Evolutionary conservation across 2,888 invertebrate genomes (phyloP).

Genomic region (Aphidoletes aphidimyza): DNA sequence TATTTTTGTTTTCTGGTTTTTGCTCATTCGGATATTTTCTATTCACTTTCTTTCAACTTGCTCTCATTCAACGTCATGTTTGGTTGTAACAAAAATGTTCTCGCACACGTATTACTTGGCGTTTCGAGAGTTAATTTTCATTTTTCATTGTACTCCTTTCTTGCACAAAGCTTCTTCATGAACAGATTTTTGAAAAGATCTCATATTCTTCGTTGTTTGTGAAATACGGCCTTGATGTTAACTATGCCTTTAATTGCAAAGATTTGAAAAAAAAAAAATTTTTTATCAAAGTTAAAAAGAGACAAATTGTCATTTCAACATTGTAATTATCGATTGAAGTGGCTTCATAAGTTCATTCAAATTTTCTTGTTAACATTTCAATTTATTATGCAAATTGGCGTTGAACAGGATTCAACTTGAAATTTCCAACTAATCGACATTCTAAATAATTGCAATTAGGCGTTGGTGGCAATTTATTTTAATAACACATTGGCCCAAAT

Average conservation of each 20-base stretch:
- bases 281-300: too few species aligned
- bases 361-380: neutral
- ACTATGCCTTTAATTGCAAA: too few species aligned
- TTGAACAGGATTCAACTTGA: neutral
- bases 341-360: neutral
- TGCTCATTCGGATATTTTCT: neutral
- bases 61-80: slow-evolving; percentile 45
- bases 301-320: neutral
- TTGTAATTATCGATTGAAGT: neutral
- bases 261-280: too few species aligned
- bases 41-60: slow-evolving; percentile 54
- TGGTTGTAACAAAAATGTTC: slow-evolving; percentile 15
- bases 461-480: slow-evolving; percentile 28
- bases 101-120: neutral
- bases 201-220: too few species aligned
- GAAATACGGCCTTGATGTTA: too few species aligned
- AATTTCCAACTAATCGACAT: neutral
- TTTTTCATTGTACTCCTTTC: neutral
- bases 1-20: neutral
- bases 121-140: neutral
- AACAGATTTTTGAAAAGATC: too few species aligned
- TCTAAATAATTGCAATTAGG: neutral
- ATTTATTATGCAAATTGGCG: slow-evolving; percentile 25
- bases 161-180: too few species aligned
- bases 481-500: neutral